Evolutionary conservation across 64 coral and sea anemone species (phyloP).

Genomic region (Montipora sp.): DNA sequence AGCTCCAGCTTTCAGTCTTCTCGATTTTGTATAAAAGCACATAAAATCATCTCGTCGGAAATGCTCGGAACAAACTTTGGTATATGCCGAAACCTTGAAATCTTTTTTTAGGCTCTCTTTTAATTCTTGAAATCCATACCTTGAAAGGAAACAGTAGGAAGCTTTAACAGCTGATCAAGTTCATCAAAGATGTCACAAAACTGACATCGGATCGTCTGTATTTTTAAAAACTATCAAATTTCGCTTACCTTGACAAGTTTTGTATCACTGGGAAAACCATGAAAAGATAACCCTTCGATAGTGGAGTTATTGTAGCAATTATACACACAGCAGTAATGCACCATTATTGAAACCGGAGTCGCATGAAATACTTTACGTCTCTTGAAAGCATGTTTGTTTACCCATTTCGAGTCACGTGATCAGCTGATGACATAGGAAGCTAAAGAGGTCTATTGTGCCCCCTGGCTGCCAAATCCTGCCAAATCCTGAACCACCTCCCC

Average conservation of each 20-base stretch:
- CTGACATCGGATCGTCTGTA: too few relatives aligned
- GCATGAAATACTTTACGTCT: neutral
- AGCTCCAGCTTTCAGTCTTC: slow-evolving; percentile 18
- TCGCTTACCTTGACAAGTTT: neutral
- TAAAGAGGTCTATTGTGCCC: neutral
- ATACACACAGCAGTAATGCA: slow-evolving; percentile 19
- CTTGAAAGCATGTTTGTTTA: neutral
- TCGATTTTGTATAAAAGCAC: neutral
- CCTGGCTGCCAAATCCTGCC: too few relatives aligned
- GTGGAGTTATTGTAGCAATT: slow-evolving; percentile 19
- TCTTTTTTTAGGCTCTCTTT: slow-evolving; percentile 73
- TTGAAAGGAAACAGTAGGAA: neutral
- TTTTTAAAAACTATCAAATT: too few relatives aligned
- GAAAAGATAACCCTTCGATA: slow-evolving; percentile 8
- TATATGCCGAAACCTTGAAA: slow-evolving; percentile 3
- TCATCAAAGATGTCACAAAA: too few relatives aligned
- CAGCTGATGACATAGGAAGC: slow-evolving; percentile 9
- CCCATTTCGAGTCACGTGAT: slow-evolving; percentile 26
- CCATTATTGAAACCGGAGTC: neutral
- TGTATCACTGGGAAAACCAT: slow-evolving; percentile 12
- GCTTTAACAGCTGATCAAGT: too few relatives aligned
- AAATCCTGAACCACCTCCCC: too few relatives aligned
- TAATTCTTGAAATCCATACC: slow-evolving; percentile 72
- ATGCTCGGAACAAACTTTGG: slow-evolving; percentile 21
- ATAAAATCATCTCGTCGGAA: slow-evolving; percentile 20